A percentile compares a stretch with the other conserved stretches of the same genome.
phyloP scores from a whole-genome alignment of 1,140 invertebrate species.

The Diorhabda sublineata region DNA sequence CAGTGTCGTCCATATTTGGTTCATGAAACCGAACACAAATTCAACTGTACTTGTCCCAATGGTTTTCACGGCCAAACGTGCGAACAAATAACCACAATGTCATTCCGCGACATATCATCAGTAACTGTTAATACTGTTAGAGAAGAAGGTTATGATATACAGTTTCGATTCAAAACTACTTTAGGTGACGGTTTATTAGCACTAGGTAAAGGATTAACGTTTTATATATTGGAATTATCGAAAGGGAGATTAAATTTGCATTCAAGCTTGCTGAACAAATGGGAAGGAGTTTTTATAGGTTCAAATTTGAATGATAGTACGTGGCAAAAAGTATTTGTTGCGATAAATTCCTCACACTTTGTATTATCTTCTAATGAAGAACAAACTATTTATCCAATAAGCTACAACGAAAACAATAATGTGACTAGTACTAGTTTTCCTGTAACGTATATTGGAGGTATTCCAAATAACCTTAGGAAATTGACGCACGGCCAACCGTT shows the following conservation, averaged over 20 bases:
- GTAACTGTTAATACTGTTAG: slow-evolving; percentile 72
- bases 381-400: slow-evolving; percentile 83
- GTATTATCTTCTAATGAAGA: slow-evolving; percentile 82
- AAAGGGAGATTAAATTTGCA: slow-evolving; percentile 80
- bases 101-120: slow-evolving; percentile 72
- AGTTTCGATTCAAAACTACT: slow-evolving; percentile 87
- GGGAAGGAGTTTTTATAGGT: slow-evolving; percentile 83
- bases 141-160: slow-evolving; percentile 82
- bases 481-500: slow-evolving; percentile 66
- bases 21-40: slow-evolving; percentile 71
- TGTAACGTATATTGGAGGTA: slow-evolving; percentile 73
- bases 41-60: slow-evolving; percentile 79
- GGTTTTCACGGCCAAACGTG: slow-evolving; percentile 77
- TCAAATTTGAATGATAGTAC: slow-evolving; percentile 76
- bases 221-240: slow-evolving; percentile 76
- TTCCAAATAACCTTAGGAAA: slow-evolving; percentile 61
- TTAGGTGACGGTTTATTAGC: slow-evolving; percentile 80
- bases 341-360: slow-evolving; percentile 80
- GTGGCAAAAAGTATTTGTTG: slow-evolving; percentile 85
- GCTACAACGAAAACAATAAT: slow-evolving; percentile 57
- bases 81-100: slow-evolving; percentile 82
- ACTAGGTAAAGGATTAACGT: slow-evolving; percentile 75
- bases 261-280: slow-evolving; percentile 80
- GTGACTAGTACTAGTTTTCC: slow-evolving; percentile 78
- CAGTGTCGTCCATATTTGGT: slow-evolving; percentile 77